A percentile compares a stretch with the other conserved stretches of the same genome.
phyloP scores from a whole-genome alignment of 2,113 vertebrate species.

The Cavia aperea region DNA sequence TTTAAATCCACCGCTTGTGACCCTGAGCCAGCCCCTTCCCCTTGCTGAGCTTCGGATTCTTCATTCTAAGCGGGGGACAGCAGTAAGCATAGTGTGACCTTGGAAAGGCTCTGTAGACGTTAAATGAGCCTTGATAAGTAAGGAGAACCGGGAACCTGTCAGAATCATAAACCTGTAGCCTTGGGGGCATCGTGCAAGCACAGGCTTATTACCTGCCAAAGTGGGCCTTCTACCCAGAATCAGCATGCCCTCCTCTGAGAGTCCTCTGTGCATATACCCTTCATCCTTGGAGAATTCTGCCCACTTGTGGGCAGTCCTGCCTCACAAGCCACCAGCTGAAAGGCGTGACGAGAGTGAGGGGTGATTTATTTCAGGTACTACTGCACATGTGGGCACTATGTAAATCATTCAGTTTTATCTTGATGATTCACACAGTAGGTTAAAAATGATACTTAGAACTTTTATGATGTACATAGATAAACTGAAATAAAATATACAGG shows the following conservation, averaged over 20 bases:
- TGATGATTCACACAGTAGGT: not conserved
- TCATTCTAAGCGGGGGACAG: not conserved
- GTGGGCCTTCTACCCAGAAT: not conserved
- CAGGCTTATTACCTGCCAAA: not conserved
- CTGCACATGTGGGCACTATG: not conserved
- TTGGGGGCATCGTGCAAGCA: not conserved
- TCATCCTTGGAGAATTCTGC: not conserved
- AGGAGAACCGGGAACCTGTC: not conserved
- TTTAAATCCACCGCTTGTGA: not conserved
- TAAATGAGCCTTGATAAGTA: not conserved
- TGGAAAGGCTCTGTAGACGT: not conserved
- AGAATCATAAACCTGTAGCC: not conserved
- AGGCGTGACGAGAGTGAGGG: not conserved
- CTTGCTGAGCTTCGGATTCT: not conserved
- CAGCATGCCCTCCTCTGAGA: not conserved
- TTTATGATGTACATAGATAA: not conserved
- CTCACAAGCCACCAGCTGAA: not conserved
- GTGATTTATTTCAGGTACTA: not conserved
- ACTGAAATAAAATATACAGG: not conserved
- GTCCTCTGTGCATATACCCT: too few relatives aligned
- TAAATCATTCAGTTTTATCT: slow-evolving; percentile 2
- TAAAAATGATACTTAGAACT: not conserved
- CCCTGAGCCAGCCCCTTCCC: not conserved
- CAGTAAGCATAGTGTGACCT: not conserved
- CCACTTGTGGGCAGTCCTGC: not conserved